Evolutionary conservation across 2,888 invertebrate species (phyloP), one percentile per base, ranked within the genome.

Genomic region (Merodon equestris): DNA sequence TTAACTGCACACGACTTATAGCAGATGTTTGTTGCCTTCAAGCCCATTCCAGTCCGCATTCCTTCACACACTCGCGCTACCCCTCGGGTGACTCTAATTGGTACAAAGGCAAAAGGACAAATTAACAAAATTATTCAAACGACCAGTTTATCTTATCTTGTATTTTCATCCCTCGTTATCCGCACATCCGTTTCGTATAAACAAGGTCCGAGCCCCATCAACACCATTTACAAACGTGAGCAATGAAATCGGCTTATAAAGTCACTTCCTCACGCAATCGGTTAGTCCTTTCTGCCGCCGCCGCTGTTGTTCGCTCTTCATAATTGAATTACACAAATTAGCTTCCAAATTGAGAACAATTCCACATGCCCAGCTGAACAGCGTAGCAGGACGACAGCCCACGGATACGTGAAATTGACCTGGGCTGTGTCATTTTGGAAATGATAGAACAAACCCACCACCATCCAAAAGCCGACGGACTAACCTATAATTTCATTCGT

Each of bases 261-360:
- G 67, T 17, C 40, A 12, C 67, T 67, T 47, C 76, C 66, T 61
- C 76, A 77, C 76, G 66, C 72, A 57, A 77, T 72, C 42, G 9
- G 61, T 72, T 61, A 18, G 50, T 50, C 17, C 5, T 10, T 51
- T 19, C 15, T 36, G 38, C 58, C 15, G 51, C 51, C 44, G 18
- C 15, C 36, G 54, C 54, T 17, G 38, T 9, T 44, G 44, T 10
- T 14, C 18, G 17, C 3, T 18, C n/a, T 15, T 68, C 34, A 73
- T 77, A 73, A 77, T 77, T 77, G 63, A 77, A 77, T 77, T 73
- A 77, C 61, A 73, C 73, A 77, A 77, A 77, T 77, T 77, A 77
- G 48, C 67, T 73, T 19, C 64, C 61, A 73, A 71, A 71, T 42
- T 63, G 61, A 63, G 71, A 63, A 54, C 61, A 19, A 68, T 73